Evolutionary conservation across 53 echinoderm and acorn worm genomes (phyloP).

Genomic region (Holothuria leucospilota): DNA sequence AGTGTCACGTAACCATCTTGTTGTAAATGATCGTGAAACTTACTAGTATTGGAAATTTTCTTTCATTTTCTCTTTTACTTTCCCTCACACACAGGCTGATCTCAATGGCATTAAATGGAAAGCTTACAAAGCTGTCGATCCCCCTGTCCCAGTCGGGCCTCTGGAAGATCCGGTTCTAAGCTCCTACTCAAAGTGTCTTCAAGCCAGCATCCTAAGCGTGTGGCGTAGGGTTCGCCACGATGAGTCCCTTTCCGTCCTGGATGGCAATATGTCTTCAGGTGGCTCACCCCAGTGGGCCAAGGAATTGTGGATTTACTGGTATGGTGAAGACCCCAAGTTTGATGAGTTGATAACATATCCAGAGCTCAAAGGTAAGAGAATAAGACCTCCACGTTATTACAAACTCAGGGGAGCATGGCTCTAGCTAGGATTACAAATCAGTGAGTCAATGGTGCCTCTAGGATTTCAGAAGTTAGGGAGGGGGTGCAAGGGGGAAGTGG

Average conservation of each 20-base stretch:
- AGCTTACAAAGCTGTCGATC: slow-evolving; percentile 79
- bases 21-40: too few relatives aligned
- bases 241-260: slow-evolving; percentile 52
- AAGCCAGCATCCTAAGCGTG: slow-evolving; percentile 86
- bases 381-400: too few relatives aligned
- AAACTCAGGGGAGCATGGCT: too few relatives aligned
- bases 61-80: too few relatives aligned
- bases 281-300: slow-evolving; percentile 67
- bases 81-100: slow-evolving; percentile 73
- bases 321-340: slow-evolving; percentile 94
- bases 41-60: too few relatives aligned
- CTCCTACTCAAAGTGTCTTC: slow-evolving; percentile 89
- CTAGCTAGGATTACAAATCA: too few relatives aligned
- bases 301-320: slow-evolving; percentile 97
- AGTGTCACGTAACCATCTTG: too few relatives aligned
- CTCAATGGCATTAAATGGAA: slow-evolving; percentile 97
- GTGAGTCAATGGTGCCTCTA: too few relatives aligned
- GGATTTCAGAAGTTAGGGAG: too few relatives aligned
- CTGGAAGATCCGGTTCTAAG: slow-evolving; percentile 94
- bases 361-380: slow-evolving; percentile 81
- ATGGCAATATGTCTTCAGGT: slow-evolving; percentile 43
- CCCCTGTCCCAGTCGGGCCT: slow-evolving; percentile 82
- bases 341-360: slow-evolving; percentile 71
- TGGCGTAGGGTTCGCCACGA: slow-evolving; percentile 79
- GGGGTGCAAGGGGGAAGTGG: too few relatives aligned